Percentiles rank a stretch among this genome's conserved stretches.
These are phyloP conservation scores for Empis stercorea DNA, from an alignment of 2,888 invertebrate genomes.

Conservation along the genomic window DNA sequence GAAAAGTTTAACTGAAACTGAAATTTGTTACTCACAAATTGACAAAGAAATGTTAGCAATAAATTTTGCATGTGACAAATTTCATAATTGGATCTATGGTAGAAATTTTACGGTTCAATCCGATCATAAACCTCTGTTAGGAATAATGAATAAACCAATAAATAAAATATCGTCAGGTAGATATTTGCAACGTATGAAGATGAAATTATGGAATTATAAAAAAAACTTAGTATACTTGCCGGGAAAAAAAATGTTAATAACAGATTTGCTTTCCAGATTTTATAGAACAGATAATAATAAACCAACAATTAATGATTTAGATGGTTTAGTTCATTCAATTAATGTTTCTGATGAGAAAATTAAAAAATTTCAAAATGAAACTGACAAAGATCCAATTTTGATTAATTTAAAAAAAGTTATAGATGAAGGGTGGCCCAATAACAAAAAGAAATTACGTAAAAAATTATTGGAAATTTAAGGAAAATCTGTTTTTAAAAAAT, in stretches of 20 bases:
- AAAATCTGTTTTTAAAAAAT: not conserved
- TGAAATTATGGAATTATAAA: not conserved
- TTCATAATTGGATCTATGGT: constrained; percentile 3
- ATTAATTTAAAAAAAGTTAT: not conserved
- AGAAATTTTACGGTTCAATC: not conserved
- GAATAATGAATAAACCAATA: not conserved
- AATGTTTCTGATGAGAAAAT: too few species aligned
- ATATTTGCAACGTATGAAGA: too few species aligned
- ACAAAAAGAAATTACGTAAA: not conserved
- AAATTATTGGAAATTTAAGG: constrained; percentile 2
- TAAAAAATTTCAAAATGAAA: too few species aligned
- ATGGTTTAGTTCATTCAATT: too few species aligned
- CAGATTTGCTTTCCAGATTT: too few species aligned
- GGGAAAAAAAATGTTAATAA: not conserved
- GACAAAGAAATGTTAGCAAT: not conserved
- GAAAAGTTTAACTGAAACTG: not conserved
- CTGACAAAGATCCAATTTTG: not conserved
- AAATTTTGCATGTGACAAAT: not conserved
- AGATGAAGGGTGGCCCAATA: constrained; percentile 1
- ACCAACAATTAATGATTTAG: too few species aligned
- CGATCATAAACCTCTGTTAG: not conserved
- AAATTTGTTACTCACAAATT: not conserved
- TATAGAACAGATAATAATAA: too few species aligned
- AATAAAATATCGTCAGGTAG: not conserved
- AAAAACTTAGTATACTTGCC: not conserved